These are phyloP conservation scores for Ploceus nigricollis DNA, from an alignment of 2,113 vertebrate species.

Conservation along the genomic window DNA sequence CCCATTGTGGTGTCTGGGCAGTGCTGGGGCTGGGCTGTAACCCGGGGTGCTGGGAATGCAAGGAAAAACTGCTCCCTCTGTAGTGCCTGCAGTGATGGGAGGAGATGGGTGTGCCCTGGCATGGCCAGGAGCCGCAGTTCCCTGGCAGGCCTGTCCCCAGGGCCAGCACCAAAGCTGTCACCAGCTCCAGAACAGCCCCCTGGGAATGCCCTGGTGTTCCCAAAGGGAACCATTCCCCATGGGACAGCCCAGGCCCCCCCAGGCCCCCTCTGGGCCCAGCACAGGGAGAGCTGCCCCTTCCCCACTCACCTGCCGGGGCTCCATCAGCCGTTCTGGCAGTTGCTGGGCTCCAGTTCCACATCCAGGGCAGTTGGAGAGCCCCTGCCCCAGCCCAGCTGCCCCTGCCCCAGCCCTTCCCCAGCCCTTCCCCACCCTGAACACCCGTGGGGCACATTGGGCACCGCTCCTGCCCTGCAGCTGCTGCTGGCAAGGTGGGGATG, in stretches of 20 bases:
- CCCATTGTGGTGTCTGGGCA: accelerated
- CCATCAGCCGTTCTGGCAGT: neutral
- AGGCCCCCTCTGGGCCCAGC: neutral
- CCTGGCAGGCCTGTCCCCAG: neutral
- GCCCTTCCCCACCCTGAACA: neutral
- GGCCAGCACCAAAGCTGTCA: neutral
- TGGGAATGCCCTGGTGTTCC: neutral
- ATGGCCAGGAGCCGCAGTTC: neutral
- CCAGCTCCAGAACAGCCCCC: neutral
- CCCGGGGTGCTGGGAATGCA: neutral
- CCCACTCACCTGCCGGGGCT: neutral
- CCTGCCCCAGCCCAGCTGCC: neutral
- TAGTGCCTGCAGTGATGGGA: neutral
- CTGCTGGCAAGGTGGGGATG: slow-evolving; percentile 37
- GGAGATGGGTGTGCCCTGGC: too few relatives aligned
- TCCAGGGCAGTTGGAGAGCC: neutral
- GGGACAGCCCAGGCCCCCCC: neutral
- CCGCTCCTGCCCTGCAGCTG: neutral
- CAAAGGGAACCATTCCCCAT: accelerated
- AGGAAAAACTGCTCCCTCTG: neutral
- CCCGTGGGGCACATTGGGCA: neutral
- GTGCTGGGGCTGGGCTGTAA: neutral
- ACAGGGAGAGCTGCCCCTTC: neutral
- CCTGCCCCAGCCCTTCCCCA: neutral
- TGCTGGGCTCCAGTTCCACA: neutral